These are phyloP conservation scores for Dusona sp. DNA, from an alignment of 2,888 invertebrate genomes.

Conservation along the genomic window DNA sequence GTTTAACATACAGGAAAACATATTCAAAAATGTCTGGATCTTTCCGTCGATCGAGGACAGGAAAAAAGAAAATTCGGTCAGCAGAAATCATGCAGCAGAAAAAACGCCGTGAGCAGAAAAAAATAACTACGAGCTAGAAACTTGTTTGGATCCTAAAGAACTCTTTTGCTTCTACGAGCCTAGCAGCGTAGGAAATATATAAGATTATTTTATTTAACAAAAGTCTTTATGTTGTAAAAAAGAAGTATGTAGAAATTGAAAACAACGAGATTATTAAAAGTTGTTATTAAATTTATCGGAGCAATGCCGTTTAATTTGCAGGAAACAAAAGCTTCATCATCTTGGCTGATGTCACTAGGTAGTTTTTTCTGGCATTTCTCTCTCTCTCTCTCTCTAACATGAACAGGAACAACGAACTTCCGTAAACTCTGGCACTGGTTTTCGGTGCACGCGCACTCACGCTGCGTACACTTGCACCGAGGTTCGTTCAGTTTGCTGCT, in stretches of 20 bases:
- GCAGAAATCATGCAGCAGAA: not conserved
- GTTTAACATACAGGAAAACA: not conserved
- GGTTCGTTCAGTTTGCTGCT: slow-evolving; percentile 72
- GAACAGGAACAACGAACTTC: slow-evolving; percentile 57
- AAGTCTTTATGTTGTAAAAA: not conserved
- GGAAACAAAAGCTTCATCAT: slow-evolving; percentile 26
- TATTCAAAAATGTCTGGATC: not conserved
- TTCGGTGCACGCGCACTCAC: slow-evolving; percentile 75
- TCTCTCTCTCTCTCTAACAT: slow-evolving; percentile 23
- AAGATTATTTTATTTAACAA: not conserved
- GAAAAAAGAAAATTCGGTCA: not conserved
- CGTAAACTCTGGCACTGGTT: slow-evolving; percentile 55
- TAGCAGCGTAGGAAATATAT: not conserved
- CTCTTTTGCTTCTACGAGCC: not conserved
- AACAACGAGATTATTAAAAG: not conserved
- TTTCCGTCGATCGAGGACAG: not conserved
- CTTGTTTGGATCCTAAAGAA: not conserved
- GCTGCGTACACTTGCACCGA: slow-evolving; percentile 73
- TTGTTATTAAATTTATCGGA: too few species aligned
- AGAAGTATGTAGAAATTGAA: not conserved
- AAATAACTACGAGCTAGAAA: not conserved
- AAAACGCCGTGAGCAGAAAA: not conserved
- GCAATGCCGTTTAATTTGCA: not conserved
- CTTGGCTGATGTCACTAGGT: slow-evolving; percentile 36
- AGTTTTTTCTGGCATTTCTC: not conserved